A percentile compares a stretch with the other conserved stretches of the same genome.
Evolutionary conservation across 2,888 invertebrate species (phyloP).

Genomic region (Pocota personata): DNA sequence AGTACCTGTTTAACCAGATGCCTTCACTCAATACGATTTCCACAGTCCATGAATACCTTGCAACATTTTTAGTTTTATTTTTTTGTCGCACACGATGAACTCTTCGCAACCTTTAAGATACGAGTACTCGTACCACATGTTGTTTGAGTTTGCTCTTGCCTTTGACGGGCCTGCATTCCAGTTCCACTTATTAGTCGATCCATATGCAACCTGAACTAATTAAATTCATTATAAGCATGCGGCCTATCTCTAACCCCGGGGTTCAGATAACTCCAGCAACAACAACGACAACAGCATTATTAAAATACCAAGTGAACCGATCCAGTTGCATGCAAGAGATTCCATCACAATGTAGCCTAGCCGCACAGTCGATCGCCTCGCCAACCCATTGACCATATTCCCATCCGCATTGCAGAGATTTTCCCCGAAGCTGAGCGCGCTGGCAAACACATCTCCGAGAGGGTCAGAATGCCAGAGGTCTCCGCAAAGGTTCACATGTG

Average conservation of each 20-base stretch:
- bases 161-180: conserved; percentile 46
- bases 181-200: conserved; percentile 58
- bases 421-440: conserved; percentile 41
- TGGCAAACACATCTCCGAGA: conserved; percentile 48
- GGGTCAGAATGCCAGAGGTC: conserved; percentile 70
- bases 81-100: conserved; percentile 52
- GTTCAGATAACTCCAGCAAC: conserved; percentile 54
- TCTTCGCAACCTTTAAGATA: conserved; percentile 54
- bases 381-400: conserved; percentile 66
- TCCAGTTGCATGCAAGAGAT: conserved; percentile 63
- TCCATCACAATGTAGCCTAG: conserved; percentile 51
- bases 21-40: not conserved
- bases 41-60: not conserved
- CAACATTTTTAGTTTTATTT: conserved; percentile 9
- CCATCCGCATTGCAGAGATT: conserved; percentile 73
- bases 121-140: too few species aligned
- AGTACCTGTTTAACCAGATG: conserved; percentile 31
- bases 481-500: conserved; percentile 66
- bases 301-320: conserved; percentile 63
- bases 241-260: conserved; percentile 62
- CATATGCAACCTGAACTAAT: conserved; percentile 72
- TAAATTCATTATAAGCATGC: conserved; percentile 69
- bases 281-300: conserved; percentile 59
- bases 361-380: conserved; percentile 9
- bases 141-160: not conserved